Conservation (phyloP, 2,888 invertebrate genomes). For the Cephus sareptanus region DNA sequence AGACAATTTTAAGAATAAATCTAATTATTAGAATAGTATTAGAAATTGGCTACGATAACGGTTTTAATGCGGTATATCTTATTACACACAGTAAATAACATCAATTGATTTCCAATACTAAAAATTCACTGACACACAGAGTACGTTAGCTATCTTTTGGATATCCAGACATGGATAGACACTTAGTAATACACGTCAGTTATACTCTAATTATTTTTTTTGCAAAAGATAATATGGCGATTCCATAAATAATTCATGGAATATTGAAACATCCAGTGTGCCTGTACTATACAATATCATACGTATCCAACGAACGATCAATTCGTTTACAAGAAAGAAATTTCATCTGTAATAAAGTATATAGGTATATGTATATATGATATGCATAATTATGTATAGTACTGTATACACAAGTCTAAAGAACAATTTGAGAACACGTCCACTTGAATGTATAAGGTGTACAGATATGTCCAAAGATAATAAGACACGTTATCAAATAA, state of each 20-base stretch:
- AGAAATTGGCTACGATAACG: not conserved
- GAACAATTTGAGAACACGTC: not conserved
- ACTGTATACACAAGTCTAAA: not conserved
- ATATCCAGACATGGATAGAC: not conserved
- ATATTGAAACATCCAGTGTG: not conserved
- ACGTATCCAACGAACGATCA: not conserved
- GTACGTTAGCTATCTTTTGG: not conserved
- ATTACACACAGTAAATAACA: not conserved
- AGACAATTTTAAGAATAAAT: not conserved
- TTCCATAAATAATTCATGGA: too few relatives aligned
- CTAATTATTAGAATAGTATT: not conserved
- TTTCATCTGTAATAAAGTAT: not conserved
- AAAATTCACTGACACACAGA: not conserved
- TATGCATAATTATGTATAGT: not conserved
- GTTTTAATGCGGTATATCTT: not conserved
- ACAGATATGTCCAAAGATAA: not conserved
- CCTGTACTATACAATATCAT: not conserved
- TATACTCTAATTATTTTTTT: not conserved
- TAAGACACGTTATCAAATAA: not conserved
- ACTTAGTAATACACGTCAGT: not conserved
- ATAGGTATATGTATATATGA: not conserved
- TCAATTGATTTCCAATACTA: not conserved
- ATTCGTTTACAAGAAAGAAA: not conserved
- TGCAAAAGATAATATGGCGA: not conserved
- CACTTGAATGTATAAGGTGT: not conserved